Conservation (phyloP, 2,113 vertebrate species). For the Rhinolophus sinicus region DNA sequence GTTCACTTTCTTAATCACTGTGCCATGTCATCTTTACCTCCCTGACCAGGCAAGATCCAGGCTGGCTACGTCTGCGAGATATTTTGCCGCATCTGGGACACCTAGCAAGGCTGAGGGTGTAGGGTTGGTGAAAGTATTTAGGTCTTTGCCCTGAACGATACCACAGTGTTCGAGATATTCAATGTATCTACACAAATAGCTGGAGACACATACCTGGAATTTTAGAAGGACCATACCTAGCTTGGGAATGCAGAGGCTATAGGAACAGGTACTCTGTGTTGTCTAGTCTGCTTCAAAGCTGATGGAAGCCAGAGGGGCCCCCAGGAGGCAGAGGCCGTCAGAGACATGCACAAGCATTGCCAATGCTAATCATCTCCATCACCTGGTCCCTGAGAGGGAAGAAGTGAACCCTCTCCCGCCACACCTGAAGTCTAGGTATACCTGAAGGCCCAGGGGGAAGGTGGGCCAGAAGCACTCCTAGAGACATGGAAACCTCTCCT, state of each 20-base stretch:
- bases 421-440: too few relatives aligned
- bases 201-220: not conserved
- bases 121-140: not conserved
- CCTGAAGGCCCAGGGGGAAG: not conserved
- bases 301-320: not conserved
- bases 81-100: not conserved
- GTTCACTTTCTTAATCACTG: not conserved
- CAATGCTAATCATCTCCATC: not conserved
- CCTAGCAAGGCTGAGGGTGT: not conserved
- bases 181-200: not conserved
- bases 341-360: not conserved
- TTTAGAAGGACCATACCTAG: not conserved
- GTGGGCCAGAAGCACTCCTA: not conserved
- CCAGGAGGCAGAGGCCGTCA: not conserved
- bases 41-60: accelerated
- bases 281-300: not conserved
- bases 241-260: not conserved
- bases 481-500: not conserved
- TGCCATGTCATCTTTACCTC: accelerated
- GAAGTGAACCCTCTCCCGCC: not conserved
- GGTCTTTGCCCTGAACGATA: not conserved
- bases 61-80: not conserved
- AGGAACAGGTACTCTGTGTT: not conserved
- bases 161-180: not conserved
- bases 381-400: not conserved